These are phyloP conservation scores for Masticophis lateralis DNA, from an alignment of 2,797 vertebrate genomes.

Conservation along the genomic window DNA sequence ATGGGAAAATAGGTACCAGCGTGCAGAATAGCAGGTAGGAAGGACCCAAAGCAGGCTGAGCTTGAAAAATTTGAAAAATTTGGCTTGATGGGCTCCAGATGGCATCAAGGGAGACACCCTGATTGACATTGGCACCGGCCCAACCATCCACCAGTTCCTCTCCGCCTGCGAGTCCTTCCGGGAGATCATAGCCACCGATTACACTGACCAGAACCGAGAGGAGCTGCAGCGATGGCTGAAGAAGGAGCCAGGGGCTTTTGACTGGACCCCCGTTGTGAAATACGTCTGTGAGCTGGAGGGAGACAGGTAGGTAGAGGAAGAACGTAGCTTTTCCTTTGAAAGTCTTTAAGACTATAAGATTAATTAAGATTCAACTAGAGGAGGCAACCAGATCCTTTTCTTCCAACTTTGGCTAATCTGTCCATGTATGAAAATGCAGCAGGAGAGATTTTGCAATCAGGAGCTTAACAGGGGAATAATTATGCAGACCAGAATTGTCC, in stretches of 20 bases:
- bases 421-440: not conserved
- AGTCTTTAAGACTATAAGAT: too few relatives aligned
- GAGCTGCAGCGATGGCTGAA: constrained; percentile 73
- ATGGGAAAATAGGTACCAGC: too few relatives aligned
- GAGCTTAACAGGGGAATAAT: not conserved
- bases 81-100: constrained; percentile 48
- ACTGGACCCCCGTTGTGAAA: constrained; percentile 77
- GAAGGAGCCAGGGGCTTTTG: constrained; percentile 59
- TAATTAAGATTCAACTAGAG: too few relatives aligned
- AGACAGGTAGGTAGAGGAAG: constrained; percentile 56
- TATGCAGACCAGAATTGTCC: not conserved
- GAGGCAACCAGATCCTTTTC: not conserved
- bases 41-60: too few relatives aligned
- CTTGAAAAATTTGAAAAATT: too few relatives aligned
- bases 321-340: not conserved
- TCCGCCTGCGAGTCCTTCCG: constrained; percentile 63
- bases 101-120: constrained; percentile 68
- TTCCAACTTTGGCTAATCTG: not conserved
- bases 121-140: constrained; percentile 67
- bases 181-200: constrained; percentile 62
- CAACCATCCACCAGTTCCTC: constrained; percentile 63
- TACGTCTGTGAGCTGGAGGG: constrained; percentile 77
- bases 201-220: constrained; percentile 67
- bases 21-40: too few relatives aligned
- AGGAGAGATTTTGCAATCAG: not conserved